phyloP scores from a whole-genome alignment of 2,113 vertebrate species.

The Arothron firmamentum region DNA sequence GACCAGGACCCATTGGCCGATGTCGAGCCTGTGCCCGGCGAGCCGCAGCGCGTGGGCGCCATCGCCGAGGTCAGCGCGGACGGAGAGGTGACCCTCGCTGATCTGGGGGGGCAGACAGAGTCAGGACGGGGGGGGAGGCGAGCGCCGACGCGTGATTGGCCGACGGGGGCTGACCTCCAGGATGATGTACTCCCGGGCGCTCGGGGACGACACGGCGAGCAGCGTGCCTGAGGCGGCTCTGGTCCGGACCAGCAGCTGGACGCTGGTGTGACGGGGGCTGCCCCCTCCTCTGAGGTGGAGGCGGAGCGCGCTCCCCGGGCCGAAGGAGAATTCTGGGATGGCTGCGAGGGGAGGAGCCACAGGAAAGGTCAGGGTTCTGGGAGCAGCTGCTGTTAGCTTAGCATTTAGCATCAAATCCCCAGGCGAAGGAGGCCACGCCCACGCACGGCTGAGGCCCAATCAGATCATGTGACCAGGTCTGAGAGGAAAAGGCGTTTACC shows the following conservation, averaged over 20 bases:
- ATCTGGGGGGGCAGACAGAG: slow-evolving; percentile 61
- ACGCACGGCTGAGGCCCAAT: no score
- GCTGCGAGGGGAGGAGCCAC: slow-evolving; percentile 52
- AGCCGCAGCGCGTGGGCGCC: slow-evolving; percentile 70
- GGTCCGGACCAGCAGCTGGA: slow-evolving; percentile 82
- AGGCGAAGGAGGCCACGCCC: no score
- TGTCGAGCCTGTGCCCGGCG: slow-evolving; percentile 72
- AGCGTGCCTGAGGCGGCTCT: slow-evolving; percentile 73
- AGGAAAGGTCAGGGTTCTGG: background rate
- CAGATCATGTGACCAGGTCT: no score
- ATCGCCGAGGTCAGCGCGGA: slow-evolving; percentile 77
- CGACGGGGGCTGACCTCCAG: slow-evolving; percentile 73
- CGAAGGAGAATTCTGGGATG: slow-evolving; percentile 84
- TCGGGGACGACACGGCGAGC: slow-evolving; percentile 75
- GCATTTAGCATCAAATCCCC: no score
- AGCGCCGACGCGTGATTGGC: background rate
- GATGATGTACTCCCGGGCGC: slow-evolving; percentile 64
- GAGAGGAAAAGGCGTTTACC: slow-evolving; percentile 49
- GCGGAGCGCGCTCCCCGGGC: slow-evolving; percentile 74
- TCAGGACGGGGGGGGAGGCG: background rate
- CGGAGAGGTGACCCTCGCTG: slow-evolving; percentile 73
- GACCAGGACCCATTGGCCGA: slow-evolving; percentile 83
- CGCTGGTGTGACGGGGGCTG: slow-evolving; percentile 66
- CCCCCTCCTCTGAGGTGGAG: slow-evolving; percentile 73
- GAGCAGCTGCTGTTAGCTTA: no score